These are phyloP conservation scores for Homalodisca vitripennis DNA, from an alignment of 1,140 invertebrate species.

Conservation along the genomic window DNA sequence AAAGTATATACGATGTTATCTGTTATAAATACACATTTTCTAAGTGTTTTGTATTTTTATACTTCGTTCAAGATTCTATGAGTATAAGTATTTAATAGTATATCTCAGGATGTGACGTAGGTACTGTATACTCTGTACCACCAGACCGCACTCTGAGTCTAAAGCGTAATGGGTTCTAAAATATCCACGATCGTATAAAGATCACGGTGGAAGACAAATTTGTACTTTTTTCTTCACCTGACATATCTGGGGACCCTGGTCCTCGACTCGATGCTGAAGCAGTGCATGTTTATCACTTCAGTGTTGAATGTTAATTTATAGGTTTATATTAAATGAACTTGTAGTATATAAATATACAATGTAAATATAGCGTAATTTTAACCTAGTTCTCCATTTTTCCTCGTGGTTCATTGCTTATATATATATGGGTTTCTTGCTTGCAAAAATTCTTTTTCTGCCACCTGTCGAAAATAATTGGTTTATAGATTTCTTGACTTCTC, in stretches of 20 bases:
- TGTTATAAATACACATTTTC: neutral
- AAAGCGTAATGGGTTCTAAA: constrained; percentile 24
- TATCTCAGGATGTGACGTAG: too few relatives aligned
- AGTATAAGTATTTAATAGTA: neutral
- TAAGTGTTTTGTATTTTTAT: constrained; percentile 23
- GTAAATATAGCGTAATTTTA: too few relatives aligned
- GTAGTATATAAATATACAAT: too few relatives aligned
- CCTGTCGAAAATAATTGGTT: too few relatives aligned
- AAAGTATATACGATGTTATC: constrained; percentile 1
- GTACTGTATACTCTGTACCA: too few relatives aligned
- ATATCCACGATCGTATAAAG: neutral
- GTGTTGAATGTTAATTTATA: neutral
- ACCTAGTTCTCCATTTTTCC: too few relatives aligned
- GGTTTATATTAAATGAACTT: neutral
- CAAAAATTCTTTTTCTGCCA: too few relatives aligned
- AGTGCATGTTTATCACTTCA: neutral
- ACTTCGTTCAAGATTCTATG: constrained; percentile 6
- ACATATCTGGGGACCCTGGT: neutral
- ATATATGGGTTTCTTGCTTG: too few relatives aligned
- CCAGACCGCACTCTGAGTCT: constrained; percentile 1
- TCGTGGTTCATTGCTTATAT: too few relatives aligned
- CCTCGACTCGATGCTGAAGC: neutral
- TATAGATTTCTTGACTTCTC: too few relatives aligned
- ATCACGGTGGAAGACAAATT: neutral
- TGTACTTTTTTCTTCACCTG: constrained; percentile 10